Base-by-base conservation (phyloP, 2,113 vertebrate species). In the Lucifuga dentata region DNA sequence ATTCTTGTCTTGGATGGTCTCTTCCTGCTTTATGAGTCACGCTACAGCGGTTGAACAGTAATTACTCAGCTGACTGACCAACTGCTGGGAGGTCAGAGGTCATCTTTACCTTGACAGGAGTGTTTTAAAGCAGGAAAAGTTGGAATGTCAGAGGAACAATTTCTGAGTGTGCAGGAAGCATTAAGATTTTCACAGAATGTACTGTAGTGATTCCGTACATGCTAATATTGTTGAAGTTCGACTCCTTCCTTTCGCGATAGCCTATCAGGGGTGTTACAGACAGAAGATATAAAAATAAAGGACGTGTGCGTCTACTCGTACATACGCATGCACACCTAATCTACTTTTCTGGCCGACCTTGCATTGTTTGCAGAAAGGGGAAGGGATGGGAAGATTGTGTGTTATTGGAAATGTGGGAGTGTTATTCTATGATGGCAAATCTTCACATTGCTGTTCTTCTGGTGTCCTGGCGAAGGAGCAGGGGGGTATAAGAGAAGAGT, bases 101-200 rank as follows among this genome's bases (percentile, higher is more conserved):
- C 45, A 0, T 24, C 20, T 7, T 56, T 45, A 73, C 62, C 43
- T 48, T 20, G 40, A 74, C 67, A 44, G 61, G 32, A 46, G 26
- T 51, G 66, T 72, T 60, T 51, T 65, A 69, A 53, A 65, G 41
- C 64, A 63, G 68, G 40, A 50, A 70, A 50, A 68, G 17, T 26
- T 32, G 20, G 9, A 48, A 46, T 1, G 11, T 48, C 10, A 12
- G 29, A 68, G 58, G 23, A 68, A 24, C 13, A 10, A 68, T 44
- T 49, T 12, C 23, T 10, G 8, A 39, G n/a, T 17, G 13, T 8
- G 3, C 49, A 69, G 72, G 38, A 60, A 63, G 40, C 12, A 15
- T 5, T 41, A 1, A 6, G 43, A 19, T 16, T 32, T 50, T 59
- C 56, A 69, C 44, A 40, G 41, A 33, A 4, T 0, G 1, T 16